Evolutionary conservation across 1,140 invertebrate genomes (phyloP).

Genomic region (Spodoptera frugiperda): DNA sequence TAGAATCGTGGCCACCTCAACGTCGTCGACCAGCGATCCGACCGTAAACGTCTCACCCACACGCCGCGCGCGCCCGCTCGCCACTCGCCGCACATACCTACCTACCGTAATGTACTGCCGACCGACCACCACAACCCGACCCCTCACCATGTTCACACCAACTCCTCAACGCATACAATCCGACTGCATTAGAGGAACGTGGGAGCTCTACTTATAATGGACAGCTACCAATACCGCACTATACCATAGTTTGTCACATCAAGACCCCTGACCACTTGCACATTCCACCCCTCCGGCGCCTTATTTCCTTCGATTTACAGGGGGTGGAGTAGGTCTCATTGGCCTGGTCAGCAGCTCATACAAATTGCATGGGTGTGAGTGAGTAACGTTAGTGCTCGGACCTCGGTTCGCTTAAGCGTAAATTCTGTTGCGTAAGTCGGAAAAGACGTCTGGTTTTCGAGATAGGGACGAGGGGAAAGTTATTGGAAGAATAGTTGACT

Average conservation of each 20-base stretch:
- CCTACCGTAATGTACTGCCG: slow-evolving; percentile 72
- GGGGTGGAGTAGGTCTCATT: slow-evolving; percentile 59
- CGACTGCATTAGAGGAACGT: slow-evolving; percentile 41
- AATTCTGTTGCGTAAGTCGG: slow-evolving; percentile 85
- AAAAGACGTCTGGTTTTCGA: slow-evolving; percentile 81
- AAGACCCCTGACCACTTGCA: slow-evolving; percentile 78
- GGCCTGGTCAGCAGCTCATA: slow-evolving; percentile 68
- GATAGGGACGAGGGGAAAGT: slow-evolving; percentile 74
- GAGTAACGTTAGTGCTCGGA: slow-evolving; percentile 80
- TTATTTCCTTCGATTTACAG: slow-evolving; percentile 54
- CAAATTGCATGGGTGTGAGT: slow-evolving; percentile 80
- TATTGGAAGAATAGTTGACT: slow-evolving; percentile 63
- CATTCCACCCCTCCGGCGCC: slow-evolving; percentile 69
- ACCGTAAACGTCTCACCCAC: slow-evolving; percentile 86
- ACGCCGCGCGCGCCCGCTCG: slow-evolving; percentile 80
- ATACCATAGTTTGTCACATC: slow-evolving; percentile 83
- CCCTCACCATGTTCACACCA: slow-evolving; percentile 53
- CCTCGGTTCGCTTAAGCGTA: slow-evolving; percentile 82
- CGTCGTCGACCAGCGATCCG: slow-evolving; percentile 82
- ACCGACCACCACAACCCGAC: slow-evolving; percentile 55
- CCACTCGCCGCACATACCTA: slow-evolving; percentile 82
- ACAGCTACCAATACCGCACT: slow-evolving; percentile 78
- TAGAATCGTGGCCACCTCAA: slow-evolving; percentile 58
- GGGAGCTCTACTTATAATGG: slow-evolving; percentile 64
- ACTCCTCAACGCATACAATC: slow-evolving; percentile 49